A percentile compares a stretch with the other conserved stretches of the same genome.
These are phyloP conservation scores for Tautogolabrus adspersus DNA, from an alignment of 2,113 vertebrate species.

Conservation along the genomic window DNA sequence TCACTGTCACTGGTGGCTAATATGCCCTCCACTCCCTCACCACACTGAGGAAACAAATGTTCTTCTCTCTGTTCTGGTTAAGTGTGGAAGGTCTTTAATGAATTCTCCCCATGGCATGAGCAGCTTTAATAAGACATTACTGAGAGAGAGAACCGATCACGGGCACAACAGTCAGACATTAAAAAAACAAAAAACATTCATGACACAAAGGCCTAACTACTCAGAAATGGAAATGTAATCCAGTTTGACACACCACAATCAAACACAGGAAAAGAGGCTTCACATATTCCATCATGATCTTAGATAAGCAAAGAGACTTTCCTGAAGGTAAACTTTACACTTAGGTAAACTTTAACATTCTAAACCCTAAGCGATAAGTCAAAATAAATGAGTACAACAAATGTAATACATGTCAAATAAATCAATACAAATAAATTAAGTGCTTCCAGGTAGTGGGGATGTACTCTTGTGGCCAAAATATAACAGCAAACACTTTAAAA, in stretches of 20 bases:
- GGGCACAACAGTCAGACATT: not conserved
- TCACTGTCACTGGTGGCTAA: constrained; percentile 51
- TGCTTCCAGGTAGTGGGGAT: no score
- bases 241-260: not conserved
- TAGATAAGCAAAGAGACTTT: not conserved
- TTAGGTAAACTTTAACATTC: no score
- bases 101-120: constrained; percentile 12
- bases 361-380: no score
- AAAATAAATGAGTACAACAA: no score
- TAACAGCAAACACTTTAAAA: no score
- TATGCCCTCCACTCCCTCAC: constrained; percentile 41
- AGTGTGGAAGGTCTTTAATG: constrained; percentile 28
- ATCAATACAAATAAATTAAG: no score
- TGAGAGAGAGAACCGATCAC: constrained; percentile 12
- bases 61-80: constrained; percentile 18
- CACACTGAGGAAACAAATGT: constrained; percentile 34
- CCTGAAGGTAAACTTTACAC: no score
- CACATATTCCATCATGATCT: not conserved
- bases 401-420: no score
- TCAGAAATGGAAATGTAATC: not conserved
- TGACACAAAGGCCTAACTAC: not conserved
- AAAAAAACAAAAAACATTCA: not conserved
- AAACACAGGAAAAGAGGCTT: not conserved
- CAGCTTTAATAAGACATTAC: constrained; percentile 25
- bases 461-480: no score